Percentiles rank a stretch among this genome's conserved stretches.
phyloP scores from a whole-genome alignment of 2,888 invertebrate genomes.

The Chrysopilus asiliformis region DNA sequence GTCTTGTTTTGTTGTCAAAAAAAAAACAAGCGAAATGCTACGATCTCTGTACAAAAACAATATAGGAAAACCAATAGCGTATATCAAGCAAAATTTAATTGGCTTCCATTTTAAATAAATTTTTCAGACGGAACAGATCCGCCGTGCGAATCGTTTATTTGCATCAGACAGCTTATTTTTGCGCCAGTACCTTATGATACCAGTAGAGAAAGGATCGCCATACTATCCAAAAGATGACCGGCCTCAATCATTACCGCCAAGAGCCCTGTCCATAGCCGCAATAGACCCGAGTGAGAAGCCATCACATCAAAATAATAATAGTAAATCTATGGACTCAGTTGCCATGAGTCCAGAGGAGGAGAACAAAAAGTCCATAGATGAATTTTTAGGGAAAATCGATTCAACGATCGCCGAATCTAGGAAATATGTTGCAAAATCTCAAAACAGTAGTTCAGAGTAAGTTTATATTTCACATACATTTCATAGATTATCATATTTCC shows the following conservation, averaged over 20 bases:
- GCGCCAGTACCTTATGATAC: constrained; percentile 76
- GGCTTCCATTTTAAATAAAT: too few species aligned
- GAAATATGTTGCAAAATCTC: constrained; percentile 66
- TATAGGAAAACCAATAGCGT: too few species aligned
- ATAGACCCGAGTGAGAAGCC: constrained; percentile 18
- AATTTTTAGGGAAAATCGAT: constrained; percentile 72
- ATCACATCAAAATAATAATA: constrained; percentile 26
- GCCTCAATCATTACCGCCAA: constrained; percentile 37
- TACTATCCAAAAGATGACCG: constrained; percentile 45
- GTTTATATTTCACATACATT: constrained; percentile 29
- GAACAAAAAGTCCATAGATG: constrained; percentile 60
- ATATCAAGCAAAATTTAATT: too few species aligned
- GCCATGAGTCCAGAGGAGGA: constrained; percentile 53
- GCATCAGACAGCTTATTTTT: constrained; percentile 88
- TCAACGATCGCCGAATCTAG: constrained; percentile 72
- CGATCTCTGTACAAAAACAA: too few species aligned
- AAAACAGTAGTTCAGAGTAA: constrained; percentile 70
- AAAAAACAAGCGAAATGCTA: too few species aligned
- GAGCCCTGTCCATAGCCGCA: constrained; percentile 45
- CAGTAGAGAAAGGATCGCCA: constrained; percentile 53
- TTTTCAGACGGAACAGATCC: constrained; percentile 83
- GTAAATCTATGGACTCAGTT: constrained; percentile 40
- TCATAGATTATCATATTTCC: not conserved
- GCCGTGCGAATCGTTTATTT: constrained; percentile 81
- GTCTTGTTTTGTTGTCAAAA: too few species aligned